Conservation (phyloP, 2,113 vertebrate genomes). For the Rhabdomys dilectus region DNA sequence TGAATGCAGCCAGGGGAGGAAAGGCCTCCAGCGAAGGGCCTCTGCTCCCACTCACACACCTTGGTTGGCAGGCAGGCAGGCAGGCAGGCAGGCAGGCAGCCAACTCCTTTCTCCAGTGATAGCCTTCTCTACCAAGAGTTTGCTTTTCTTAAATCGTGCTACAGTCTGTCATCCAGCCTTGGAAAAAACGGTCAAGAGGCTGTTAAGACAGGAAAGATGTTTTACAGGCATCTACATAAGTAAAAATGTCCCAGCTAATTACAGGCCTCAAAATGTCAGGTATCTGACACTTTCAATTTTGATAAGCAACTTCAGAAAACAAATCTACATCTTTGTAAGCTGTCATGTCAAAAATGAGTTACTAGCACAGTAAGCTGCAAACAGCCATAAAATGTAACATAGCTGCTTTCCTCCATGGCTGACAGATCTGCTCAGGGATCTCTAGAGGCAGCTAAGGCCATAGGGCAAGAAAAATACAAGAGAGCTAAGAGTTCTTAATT, state of each 20-base stretch:
- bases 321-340: slow-evolving; percentile 53
- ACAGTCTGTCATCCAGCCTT: not conserved
- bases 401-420: slow-evolving; percentile 31
- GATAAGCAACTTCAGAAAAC: slow-evolving; percentile 66
- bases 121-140: not conserved
- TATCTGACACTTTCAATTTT: slow-evolving; percentile 76
- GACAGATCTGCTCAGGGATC: slow-evolving; percentile 12
- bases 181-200: not conserved
- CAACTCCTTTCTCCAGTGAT: not conserved
- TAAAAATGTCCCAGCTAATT: slow-evolving; percentile 73
- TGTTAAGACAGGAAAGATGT: slow-evolving; percentile 47
- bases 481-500: slow-evolving; percentile 61
- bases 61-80: not conserved
- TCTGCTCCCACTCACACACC: not conserved
- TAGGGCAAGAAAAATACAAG: slow-evolving; percentile 53
- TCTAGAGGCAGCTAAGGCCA: slow-evolving; percentile 52
- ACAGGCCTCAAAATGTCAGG: slow-evolving; percentile 67
- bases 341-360: slow-evolving; percentile 73
- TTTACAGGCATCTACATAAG: slow-evolving; percentile 63
- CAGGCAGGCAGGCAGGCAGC: no score
- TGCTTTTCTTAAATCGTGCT: not conserved
- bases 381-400: slow-evolving; percentile 41
- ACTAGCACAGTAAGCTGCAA: slow-evolving; percentile 45
- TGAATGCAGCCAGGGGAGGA: not conserved
- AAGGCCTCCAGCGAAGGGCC: not conserved